phyloP scores from a whole-genome alignment of 23 tunicate species.

The Botrylloides violaceus region DNA sequence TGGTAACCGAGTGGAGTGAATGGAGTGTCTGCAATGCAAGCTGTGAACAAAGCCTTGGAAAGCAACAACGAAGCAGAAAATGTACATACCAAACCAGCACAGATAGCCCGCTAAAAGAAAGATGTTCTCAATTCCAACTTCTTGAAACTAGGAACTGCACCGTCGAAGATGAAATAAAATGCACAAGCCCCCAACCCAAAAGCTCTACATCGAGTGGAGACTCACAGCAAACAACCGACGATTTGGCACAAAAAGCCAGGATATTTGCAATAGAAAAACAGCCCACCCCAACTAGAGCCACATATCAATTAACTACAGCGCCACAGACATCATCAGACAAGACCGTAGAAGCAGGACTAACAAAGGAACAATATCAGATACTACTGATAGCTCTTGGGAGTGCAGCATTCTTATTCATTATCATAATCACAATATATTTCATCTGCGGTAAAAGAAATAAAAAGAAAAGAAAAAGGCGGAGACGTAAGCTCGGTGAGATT shows the following conservation, averaged over 20 bases:
- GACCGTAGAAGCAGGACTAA: background rate
- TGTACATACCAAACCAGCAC: background rate
- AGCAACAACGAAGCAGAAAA: background rate
- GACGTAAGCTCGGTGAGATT: conserved; percentile 9
- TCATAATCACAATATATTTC: background rate
- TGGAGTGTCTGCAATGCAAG: background rate
- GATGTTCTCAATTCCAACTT: background rate
- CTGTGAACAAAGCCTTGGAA: background rate
- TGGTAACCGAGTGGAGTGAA: background rate
- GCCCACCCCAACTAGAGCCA: background rate
- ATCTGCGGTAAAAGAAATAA: background rate
- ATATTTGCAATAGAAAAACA: background rate
- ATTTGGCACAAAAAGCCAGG: background rate
- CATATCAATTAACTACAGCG: background rate
- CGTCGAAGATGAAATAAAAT: background rate
- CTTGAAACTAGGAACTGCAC: background rate
- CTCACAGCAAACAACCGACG: background rate
- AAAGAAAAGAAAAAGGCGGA: background rate
- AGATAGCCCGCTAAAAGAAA: background rate
- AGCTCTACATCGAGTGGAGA: background rate
- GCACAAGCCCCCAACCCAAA: background rate
- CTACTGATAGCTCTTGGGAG: conserved; percentile 1
- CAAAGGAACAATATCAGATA: conserved; percentile 6
- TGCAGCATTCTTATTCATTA: background rate
- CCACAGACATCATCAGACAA: background rate